A percentile compares a stretch with the other conserved stretches of the same genome.
phyloP scores from a whole-genome alignment of 92 coral and sea anemone genomes.

The Pocillopora grandis region DNA sequence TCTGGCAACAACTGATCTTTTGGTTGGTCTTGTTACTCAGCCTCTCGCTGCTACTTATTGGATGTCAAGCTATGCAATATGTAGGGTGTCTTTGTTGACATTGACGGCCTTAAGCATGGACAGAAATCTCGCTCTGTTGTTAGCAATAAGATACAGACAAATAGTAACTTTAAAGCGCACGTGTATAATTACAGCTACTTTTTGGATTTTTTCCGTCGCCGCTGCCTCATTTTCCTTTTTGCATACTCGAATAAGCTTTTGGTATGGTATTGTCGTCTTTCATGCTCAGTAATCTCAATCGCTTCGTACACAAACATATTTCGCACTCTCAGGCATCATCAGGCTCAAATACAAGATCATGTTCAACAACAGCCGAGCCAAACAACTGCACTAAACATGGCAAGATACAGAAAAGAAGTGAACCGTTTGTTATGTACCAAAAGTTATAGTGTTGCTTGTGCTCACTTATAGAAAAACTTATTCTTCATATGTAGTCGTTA shows the following conservation, averaged over 20 bases:
- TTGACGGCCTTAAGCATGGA: neutral
- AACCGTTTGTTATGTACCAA: neutral
- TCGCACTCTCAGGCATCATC: neutral
- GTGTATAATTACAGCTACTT: neutral
- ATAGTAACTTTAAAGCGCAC: neutral
- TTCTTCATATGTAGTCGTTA: no score
- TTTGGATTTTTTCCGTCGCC: neutral
- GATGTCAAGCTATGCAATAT: no score
- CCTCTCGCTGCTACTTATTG: no score
- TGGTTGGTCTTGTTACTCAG: no score
- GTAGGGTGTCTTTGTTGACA: neutral
- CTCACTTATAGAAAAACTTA: no score
- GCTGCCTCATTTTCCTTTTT: neutral
- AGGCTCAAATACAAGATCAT: neutral
- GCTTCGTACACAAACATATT: neutral
- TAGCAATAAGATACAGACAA: neutral
- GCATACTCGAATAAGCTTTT: neutral
- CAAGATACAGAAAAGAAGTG: neutral
- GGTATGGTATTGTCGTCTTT: neutral
- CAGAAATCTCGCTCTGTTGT: slow-evolving; percentile 7
- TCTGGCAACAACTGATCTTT: no score
- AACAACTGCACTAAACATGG: neutral
- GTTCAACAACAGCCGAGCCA: neutral
- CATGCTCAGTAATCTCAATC: neutral
- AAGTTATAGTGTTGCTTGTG: neutral